Conservation (phyloP, 2,888 invertebrate species). For the Globia sparganii region DNA sequence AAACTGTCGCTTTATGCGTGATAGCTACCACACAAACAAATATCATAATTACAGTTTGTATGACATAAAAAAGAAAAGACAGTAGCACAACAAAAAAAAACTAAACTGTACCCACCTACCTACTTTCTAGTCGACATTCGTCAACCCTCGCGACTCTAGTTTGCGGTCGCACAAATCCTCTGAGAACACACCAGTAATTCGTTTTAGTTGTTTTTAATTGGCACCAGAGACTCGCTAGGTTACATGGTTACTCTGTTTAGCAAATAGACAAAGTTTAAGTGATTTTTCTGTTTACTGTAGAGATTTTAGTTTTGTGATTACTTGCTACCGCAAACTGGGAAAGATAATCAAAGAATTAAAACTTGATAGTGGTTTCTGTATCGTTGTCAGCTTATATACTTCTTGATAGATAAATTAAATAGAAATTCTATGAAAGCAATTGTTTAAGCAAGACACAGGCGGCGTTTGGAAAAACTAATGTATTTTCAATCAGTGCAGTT, state of each 20-base stretch:
- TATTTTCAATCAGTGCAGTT: no score
- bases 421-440: neutral
- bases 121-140: conserved; percentile 8
- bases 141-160: conserved; percentile 16
- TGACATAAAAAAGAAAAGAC: neutral
- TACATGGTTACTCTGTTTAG: conserved; percentile 24
- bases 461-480: neutral
- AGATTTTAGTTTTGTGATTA: conserved; percentile 5
- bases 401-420: neutral
- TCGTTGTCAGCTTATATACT: neutral
- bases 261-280: conserved; percentile 33
- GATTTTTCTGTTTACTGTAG: conserved; percentile 20
- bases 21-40: neutral
- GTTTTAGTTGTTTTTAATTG: conserved; percentile 55
- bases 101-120: neutral
- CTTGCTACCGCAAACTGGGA: neutral
- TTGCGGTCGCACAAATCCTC: conserved; percentile 39
- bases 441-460: neutral
- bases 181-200: conserved; percentile 53
- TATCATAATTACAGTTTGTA: neutral
- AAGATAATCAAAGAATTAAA: conserved; percentile 4
- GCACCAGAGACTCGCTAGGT: conserved; percentile 39
- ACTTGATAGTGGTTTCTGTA: neutral
- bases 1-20: neutral
- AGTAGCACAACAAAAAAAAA: neutral